Evolutionary conservation across 2,888 invertebrate genomes (phyloP), one percentile per base, ranked within the genome.

Genomic region (Marronus borbonicus): DNA sequence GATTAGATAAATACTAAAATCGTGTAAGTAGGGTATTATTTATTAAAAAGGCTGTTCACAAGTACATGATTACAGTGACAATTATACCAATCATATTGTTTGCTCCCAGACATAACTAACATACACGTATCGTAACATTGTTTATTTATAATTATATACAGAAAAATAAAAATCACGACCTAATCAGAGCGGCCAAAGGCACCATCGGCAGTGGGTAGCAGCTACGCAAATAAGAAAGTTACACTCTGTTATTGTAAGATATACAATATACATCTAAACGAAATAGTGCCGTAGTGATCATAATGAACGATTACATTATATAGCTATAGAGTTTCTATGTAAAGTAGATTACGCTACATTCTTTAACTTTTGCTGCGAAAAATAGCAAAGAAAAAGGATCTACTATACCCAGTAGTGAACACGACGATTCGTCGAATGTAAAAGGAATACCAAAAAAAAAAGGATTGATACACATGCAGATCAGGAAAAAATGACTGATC

Each of bases 21-120:
- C 10, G 44, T 60, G 44, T 58, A 62, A 70, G 70, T 74, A 77
- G 79, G 79, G 60, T 79, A 79, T 77, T 79, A 76, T 79, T 79
- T 79, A 79, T 79, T 79, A 79, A 76, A 79, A 79, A 79, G 76
- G 74, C 79, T 79, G 79, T 79, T 79, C 79, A 79, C 79, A 79
- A 78, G 74, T 79, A 79, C 79, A 76, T 77, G 79, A 79, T 79
- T 79, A 79, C 79, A 79, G 79, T 77, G 79, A 79, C 79, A 79
- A 74, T 79, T 68, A 68, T 68, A 79, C 79, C 79, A 79, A 79
- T 79, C 79, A 79, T 79, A 79, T 74, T 68, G 68, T 79, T 78
- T 78, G 76, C 66, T 79, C 77, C 79, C 79, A 79, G 77, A 79
- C 79, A 79, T 72, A 79, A 79, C 79, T 79, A 79, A 79, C 77